These are phyloP conservation scores for Pocillopora meandrina DNA, from an alignment of 92 coral and sea anemone genomes.

Conservation along the genomic window DNA sequence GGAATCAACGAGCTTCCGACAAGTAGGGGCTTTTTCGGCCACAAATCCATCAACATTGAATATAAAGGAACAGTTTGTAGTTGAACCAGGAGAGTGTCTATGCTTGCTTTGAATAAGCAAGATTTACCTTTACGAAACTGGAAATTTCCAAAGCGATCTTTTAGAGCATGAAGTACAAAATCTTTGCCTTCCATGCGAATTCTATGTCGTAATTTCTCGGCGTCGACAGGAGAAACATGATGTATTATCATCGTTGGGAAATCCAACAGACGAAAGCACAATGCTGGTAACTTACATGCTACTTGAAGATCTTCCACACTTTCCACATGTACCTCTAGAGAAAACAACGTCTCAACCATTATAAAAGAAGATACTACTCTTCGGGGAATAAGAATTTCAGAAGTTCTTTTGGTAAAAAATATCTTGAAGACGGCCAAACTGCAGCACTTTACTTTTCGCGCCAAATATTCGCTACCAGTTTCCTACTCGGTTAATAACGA, in stretches of 20 bases:
- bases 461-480: conserved; percentile 35
- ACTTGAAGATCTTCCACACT: conserved; percentile 63
- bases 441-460: conserved; percentile 18
- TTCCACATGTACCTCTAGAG: conserved; percentile 91
- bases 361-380: no score
- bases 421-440: neutral
- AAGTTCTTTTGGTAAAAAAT: neutral
- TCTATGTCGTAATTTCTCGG: conserved; percentile 75
- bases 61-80: conserved; percentile 84
- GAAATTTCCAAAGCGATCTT: conserved; percentile 75
- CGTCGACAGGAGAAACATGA: conserved; percentile 61
- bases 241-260: conserved; percentile 87
- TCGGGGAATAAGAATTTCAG: neutral
- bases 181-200: conserved; percentile 51
- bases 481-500: neutral
- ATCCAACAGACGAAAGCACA: conserved; percentile 91
- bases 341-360: conserved; percentile 81
- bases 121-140: conserved; percentile 86
- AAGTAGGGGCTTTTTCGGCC: conserved; percentile 75
- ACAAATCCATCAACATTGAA: conserved; percentile 87
- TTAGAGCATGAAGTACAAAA: conserved; percentile 56
- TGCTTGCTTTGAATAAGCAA: conserved; percentile 80
- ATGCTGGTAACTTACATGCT: conserved; percentile 79
- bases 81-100: conserved; percentile 51
- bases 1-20: conserved; percentile 83